Conservation (phyloP, 2,113 vertebrate species). For the Grantiella picta region DNA sequence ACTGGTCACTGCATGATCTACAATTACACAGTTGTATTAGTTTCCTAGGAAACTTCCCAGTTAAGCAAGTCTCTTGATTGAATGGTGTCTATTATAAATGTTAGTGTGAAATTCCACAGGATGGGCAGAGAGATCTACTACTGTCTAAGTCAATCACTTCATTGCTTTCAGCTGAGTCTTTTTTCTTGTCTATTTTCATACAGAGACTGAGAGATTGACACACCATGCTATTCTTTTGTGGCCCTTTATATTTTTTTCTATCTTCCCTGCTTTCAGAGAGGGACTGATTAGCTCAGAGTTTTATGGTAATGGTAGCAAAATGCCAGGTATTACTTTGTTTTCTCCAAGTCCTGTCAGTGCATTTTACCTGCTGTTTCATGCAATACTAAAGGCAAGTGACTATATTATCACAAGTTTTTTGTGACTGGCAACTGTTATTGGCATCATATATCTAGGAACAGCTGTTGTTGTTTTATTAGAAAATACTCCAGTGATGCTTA, state of each 20-base stretch:
- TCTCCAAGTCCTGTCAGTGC: background rate
- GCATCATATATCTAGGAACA: constrained; percentile 56
- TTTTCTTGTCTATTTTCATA: background rate
- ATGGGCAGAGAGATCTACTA: background rate
- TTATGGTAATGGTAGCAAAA: background rate
- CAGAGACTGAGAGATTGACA: background rate
- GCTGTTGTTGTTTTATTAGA: constrained; percentile 64
- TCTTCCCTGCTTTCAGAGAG: background rate
- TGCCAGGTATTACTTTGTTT: background rate
- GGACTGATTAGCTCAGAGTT: background rate
- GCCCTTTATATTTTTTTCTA: background rate
- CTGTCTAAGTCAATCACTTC: background rate
- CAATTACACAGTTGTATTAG: background rate
- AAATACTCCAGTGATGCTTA: constrained; percentile 44
- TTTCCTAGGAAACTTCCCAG: background rate
- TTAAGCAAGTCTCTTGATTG: background rate
- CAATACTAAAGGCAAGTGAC: background rate
- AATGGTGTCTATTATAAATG: background rate
- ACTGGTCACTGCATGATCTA: background rate
- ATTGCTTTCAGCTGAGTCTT: background rate
- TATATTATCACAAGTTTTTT: constrained; percentile 20
- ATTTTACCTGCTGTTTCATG: background rate
- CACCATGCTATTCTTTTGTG: background rate
- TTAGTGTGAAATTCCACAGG: background rate
- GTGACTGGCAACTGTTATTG: constrained; percentile 52